phyloP scores from a whole-genome alignment of 2,888 invertebrate genomes.

The Brachypterus glaber region DNA sequence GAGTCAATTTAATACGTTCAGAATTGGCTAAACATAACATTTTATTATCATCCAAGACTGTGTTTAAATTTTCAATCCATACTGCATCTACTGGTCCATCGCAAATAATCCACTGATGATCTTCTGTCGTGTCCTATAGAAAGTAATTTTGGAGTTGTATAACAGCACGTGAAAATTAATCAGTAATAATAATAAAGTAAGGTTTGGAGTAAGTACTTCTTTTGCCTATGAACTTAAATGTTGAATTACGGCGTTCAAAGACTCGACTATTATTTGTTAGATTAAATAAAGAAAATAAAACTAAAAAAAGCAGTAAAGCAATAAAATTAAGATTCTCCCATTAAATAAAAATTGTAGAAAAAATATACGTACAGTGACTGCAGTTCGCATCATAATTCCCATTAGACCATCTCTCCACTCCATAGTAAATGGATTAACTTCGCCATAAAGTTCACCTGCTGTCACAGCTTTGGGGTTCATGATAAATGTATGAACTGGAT shows the following conservation, averaged over 20 bases:
- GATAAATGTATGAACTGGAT: constrained; percentile 65
- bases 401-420: constrained; percentile 89
- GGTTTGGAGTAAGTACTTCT: too few species aligned
- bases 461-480: constrained; percentile 85
- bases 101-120: constrained; percentile 87
- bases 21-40: constrained; percentile 88
- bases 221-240: too few species aligned
- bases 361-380: constrained; percentile 44
- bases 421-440: constrained; percentile 69
- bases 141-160: too few species aligned
- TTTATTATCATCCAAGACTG: constrained; percentile 87
- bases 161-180: too few species aligned
- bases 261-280: too few species aligned
- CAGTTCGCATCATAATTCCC: constrained; percentile 54
- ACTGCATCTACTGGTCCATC: constrained; percentile 89
- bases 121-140: constrained; percentile 46
- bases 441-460: constrained; percentile 82
- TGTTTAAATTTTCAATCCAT: constrained; percentile 93
- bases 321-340: too few species aligned
- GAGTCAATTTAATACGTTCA: constrained; percentile 79
- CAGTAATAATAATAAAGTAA: too few species aligned
- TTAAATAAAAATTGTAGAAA: constrained; percentile 3
- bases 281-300: too few species aligned
- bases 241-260: too few species aligned
- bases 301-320: too few species aligned